Conservation (phyloP, 2,888 invertebrate genomes). For the Amiota communis region DNA sequence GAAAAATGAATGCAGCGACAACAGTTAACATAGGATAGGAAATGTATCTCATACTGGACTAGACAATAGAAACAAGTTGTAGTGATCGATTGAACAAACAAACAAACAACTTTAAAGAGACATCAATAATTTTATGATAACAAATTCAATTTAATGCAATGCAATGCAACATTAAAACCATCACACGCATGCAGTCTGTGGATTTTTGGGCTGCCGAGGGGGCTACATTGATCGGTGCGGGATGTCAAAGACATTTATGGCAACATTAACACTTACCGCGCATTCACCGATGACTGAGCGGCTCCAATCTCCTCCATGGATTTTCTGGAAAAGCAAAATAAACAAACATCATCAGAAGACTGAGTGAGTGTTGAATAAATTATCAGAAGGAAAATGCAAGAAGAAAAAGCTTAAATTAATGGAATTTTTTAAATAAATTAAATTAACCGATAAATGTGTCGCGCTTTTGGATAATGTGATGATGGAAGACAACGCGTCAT, state of each 20-base stretch:
- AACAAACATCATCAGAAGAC: slow-evolving; percentile 36
- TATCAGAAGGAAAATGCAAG: slow-evolving; percentile 33
- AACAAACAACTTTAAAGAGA: slow-evolving; percentile 39
- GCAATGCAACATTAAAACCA: slow-evolving; percentile 43
- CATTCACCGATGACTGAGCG: slow-evolving; percentile 85
- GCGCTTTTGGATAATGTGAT: slow-evolving; percentile 52
- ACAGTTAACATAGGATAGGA: slow-evolving; percentile 25
- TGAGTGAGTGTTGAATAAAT: slow-evolving; percentile 50
- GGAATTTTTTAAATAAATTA: slow-evolving; percentile 70
- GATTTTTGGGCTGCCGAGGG: slow-evolving; percentile 12
- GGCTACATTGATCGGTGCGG: slow-evolving; percentile 45
- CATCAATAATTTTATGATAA: slow-evolving; percentile 72
- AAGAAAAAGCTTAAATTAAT: slow-evolving; percentile 42
- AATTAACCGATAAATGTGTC: slow-evolving; percentile 71
- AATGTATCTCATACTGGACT: slow-evolving; percentile 29
- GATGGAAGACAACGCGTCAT: background rate
- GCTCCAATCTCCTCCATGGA: slow-evolving; percentile 89
- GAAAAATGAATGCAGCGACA: slow-evolving; percentile 25
- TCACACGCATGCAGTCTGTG: slow-evolving; percentile 42
- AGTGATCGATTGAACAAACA: slow-evolving; percentile 21
- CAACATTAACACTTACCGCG: slow-evolving; percentile 82
- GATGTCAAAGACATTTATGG: slow-evolving; percentile 51
- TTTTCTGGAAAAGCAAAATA: slow-evolving; percentile 83
- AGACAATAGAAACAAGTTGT: slow-evolving; percentile 4
- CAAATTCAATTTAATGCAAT: slow-evolving; percentile 65